Conservation (phyloP, 2,888 invertebrate genomes). For the Lepidochitona cinerea region DNA sequence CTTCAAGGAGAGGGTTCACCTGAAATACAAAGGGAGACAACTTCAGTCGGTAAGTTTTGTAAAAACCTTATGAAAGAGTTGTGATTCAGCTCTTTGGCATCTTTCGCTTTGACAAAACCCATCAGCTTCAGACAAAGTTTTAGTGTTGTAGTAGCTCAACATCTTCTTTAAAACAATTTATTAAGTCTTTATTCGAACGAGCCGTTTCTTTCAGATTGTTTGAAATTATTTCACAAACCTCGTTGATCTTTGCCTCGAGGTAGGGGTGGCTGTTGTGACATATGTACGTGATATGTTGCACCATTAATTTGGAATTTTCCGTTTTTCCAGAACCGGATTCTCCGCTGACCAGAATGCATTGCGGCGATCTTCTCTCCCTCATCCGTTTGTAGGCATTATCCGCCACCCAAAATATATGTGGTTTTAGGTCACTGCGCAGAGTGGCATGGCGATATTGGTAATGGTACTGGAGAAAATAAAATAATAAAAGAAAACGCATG, state of each 20-base stretch:
- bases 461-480: constrained; percentile 39
- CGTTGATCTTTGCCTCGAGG: constrained; percentile 43
- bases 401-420: constrained; percentile 62
- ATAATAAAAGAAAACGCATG: not conserved
- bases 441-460: constrained; percentile 42
- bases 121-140: too few relatives aligned
- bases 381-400: constrained; percentile 52
- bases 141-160: too few relatives aligned
- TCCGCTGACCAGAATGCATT: constrained; percentile 59
- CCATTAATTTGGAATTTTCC: constrained; percentile 50
- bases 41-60: too few relatives aligned
- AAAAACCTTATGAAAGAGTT: too few relatives aligned
- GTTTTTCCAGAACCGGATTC: constrained; percentile 65
- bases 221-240: too few relatives aligned
- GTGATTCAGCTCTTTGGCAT: too few relatives aligned
- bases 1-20: constrained; percentile 60
- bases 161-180: too few relatives aligned
- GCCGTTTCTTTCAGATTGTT: too few relatives aligned
- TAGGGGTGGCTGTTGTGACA: constrained; percentile 27
- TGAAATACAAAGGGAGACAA: constrained; percentile 22
- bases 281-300: constrained; percentile 40
- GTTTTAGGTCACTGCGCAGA: constrained; percentile 40
- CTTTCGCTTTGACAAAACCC: too few relatives aligned
- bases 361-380: constrained; percentile 40
- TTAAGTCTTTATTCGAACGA: too few relatives aligned